Percentiles rank a stretch among this genome's conserved stretches.
Evolutionary conservation across 2,113 vertebrate species (phyloP).

Genomic region (Lasiurus cinereus): DNA sequence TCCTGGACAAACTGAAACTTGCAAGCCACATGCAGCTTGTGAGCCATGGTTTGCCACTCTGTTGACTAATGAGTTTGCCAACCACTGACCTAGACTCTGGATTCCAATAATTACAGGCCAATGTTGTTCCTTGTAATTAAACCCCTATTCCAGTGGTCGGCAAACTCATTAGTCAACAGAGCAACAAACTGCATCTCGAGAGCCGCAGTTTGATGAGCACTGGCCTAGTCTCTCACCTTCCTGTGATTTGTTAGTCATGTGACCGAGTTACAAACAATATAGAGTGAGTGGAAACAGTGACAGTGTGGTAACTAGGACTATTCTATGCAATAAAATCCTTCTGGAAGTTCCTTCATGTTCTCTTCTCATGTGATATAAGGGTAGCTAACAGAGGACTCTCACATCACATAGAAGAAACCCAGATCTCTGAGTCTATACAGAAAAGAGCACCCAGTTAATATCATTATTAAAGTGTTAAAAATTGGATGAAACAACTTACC

Average conservation of each 20-base stretch:
- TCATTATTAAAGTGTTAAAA: not conserved
- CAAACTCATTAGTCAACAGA: no score
- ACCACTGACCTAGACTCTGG: no score
- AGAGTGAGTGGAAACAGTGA: not conserved
- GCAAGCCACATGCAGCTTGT: no score
- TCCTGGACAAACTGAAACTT: no score
- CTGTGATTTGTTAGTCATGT: not conserved
- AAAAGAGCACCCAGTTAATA: not conserved
- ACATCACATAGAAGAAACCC: not conserved
- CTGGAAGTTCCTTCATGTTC: not conserved
- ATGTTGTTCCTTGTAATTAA: no score
- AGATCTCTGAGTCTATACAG: not conserved
- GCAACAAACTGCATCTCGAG: no score
- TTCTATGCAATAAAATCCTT: not conserved
- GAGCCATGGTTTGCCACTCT: no score
- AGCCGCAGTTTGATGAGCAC: no score
- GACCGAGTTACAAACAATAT: not conserved
- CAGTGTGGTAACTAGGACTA: not conserved
- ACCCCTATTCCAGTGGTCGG: no score
- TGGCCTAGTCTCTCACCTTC: not conserved
- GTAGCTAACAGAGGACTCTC: not conserved
- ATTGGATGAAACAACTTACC: not conserved
- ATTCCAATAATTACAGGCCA: no score
- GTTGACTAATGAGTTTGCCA: no score
- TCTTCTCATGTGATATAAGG: not conserved